These are phyloP conservation scores for Garra rufa DNA, from an alignment of 2,113 vertebrate species.

Conservation along the genomic window DNA sequence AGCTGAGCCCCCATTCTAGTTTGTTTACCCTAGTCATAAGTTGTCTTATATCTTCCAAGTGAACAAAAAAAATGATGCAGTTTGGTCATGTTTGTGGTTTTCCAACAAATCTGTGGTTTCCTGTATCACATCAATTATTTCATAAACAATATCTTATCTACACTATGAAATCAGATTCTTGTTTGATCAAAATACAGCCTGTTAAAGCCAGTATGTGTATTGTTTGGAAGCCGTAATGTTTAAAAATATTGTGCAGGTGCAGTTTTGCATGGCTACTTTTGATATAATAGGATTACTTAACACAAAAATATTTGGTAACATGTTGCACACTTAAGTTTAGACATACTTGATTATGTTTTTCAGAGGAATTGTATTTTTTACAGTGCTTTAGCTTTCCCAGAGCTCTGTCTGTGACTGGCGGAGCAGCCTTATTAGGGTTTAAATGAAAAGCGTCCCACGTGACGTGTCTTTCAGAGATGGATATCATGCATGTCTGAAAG, in stretches of 20 bases:
- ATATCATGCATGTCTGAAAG: slow-evolving; percentile 38
- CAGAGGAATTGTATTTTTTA: neutral
- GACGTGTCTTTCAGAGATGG: slow-evolving; percentile 29
- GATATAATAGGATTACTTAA: neutral
- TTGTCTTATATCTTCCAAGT: no score
- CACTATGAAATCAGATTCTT: neutral
- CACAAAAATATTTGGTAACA: neutral
- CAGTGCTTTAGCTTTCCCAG: neutral
- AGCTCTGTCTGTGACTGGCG: neutral
- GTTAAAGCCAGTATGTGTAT: neutral
- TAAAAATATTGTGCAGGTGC: neutral
- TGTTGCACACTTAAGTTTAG: neutral
- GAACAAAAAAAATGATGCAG: no score
- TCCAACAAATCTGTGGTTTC: neutral
- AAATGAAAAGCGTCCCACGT: slow-evolving; percentile 2
- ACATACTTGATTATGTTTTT: neutral
- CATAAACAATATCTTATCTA: neutral
- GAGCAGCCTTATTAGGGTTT: neutral
- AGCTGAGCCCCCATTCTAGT: neutral
- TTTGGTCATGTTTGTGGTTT: no score
- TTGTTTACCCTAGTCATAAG: no score
- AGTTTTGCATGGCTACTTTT: neutral
- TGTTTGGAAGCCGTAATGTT: neutral
- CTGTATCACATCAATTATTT: neutral
- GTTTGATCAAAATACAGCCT: neutral